These are phyloP conservation scores for Rhizoglyphus robini DNA, from an alignment of 1,140 invertebrate genomes.

Conservation along the genomic window DNA sequence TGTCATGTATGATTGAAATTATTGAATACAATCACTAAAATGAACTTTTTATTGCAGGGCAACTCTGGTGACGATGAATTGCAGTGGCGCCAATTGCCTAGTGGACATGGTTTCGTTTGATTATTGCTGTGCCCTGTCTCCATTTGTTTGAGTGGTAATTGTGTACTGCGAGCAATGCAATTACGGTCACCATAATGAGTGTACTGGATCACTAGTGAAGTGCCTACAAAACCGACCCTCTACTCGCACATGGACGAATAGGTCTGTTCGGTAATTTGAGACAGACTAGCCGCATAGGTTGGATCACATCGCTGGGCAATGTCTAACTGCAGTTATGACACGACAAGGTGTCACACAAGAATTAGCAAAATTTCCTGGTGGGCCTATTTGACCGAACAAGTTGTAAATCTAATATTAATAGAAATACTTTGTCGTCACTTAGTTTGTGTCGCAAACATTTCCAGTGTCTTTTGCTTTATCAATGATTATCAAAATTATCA, in stretches of 20 bases:
- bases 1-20: too few species aligned
- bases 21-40: too few species aligned
- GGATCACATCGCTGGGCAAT: conserved; percentile 9
- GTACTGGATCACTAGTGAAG: conserved; percentile 3
- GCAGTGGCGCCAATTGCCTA: conserved; percentile 51
- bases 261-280: not conserved
- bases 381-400: not conserved
- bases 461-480: not conserved
- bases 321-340: not conserved
- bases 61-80: conserved; percentile 58
- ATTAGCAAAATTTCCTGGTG: conserved; percentile 16
- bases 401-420: not conserved
- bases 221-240: not conserved
- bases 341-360: not conserved
- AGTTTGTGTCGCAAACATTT: not conserved
- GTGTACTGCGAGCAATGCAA: not conserved
- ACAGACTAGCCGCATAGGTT: not conserved
- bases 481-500: too few species aligned
- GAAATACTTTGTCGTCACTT: not conserved
- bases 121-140: conserved; percentile 49
- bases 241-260: not conserved
- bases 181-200: not conserved
- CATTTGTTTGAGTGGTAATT: conserved; percentile 29
- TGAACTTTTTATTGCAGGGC: too few species aligned
- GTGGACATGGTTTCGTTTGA: conserved; percentile 77